phyloP scores from a whole-genome alignment of 2,888 invertebrate species.

The Lasioglossum figueresi region DNA sequence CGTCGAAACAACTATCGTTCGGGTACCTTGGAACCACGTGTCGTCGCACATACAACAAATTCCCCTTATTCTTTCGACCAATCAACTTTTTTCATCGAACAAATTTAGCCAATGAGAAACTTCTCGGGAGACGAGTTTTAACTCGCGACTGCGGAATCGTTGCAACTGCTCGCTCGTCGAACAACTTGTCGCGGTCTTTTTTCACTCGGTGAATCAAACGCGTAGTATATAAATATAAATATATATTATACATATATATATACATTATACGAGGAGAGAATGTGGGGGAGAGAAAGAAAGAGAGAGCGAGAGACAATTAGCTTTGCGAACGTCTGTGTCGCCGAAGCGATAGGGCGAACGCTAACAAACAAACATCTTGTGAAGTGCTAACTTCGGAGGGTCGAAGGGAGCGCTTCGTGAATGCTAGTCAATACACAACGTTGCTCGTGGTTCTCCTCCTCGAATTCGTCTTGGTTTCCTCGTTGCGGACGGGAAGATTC shows the following conservation, averaged over 20 bases:
- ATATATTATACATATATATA: background rate
- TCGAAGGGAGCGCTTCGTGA: slow-evolving; percentile 69
- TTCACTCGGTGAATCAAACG: slow-evolving; percentile 23
- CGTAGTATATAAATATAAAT: slow-evolving; percentile 5
- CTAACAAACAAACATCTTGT: slow-evolving; percentile 40
- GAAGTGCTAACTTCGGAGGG: slow-evolving; percentile 45
- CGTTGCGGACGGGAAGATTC: background rate
- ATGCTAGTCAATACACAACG: slow-evolving; percentile 79
- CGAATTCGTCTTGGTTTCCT: slow-evolving; percentile 25
- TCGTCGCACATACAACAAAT: background rate
- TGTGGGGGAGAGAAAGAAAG: background rate
- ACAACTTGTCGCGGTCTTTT: slow-evolving; percentile 15
- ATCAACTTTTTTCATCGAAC: background rate
- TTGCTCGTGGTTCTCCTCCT: slow-evolving; percentile 65
- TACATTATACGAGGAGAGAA: background rate
- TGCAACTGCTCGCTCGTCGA: slow-evolving; percentile 32
- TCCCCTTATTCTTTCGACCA: background rate
- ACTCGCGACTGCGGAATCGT: slow-evolving; percentile 7
- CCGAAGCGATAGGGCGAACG: slow-evolving; percentile 32
- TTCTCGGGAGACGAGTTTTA: slow-evolving; percentile 14
- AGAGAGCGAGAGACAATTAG: background rate
- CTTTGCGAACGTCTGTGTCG: slow-evolving; percentile 16
- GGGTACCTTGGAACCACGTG: background rate
- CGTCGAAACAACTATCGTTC: background rate
- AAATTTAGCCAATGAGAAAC: slow-evolving; percentile 8